Conservation (phyloP, 1,140 invertebrate species). For the Bicyclus anynana region DNA sequence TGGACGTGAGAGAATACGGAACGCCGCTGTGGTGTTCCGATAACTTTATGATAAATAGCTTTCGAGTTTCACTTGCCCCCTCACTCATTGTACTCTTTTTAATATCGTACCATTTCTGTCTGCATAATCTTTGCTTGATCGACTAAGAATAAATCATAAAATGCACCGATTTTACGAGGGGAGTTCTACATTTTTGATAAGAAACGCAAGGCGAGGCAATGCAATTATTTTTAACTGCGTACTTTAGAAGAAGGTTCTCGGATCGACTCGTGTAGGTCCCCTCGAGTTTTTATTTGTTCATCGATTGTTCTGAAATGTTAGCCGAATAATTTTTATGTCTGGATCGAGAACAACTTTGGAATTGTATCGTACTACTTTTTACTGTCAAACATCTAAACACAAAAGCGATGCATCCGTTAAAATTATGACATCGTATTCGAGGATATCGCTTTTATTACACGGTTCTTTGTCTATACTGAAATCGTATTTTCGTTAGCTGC, state of each 20-base stretch:
- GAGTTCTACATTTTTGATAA: constrained; percentile 6
- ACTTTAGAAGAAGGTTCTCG: background rate
- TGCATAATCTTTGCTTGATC: constrained; percentile 30
- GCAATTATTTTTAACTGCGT: constrained; percentile 9
- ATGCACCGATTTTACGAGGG: background rate
- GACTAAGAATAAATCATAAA: constrained; percentile 5
- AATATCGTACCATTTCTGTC: constrained; percentile 44
- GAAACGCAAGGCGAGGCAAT: constrained; percentile 1
- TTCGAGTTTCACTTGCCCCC: constrained; percentile 57
- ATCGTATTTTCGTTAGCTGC: background rate
- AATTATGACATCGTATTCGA: background rate
- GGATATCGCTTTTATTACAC: background rate
- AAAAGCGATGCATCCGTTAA: background rate
- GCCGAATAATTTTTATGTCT: constrained; percentile 4
- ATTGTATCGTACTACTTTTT: constrained; percentile 2
- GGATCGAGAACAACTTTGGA: constrained; percentile 3
- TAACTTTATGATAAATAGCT: constrained; percentile 73
- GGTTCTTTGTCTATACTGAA: background rate
- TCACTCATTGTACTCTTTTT: constrained; percentile 50
- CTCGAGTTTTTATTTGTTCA: constrained; percentile 6
- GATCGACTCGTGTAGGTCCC: background rate
- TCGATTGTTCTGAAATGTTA: constrained; percentile 4
- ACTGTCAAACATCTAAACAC: background rate
- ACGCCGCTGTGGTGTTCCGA: constrained; percentile 53
- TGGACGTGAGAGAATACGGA: constrained; percentile 56